Percentiles rank a stretch among this genome's conserved stretches.
These are phyloP conservation scores for Aurelia sp. DNA, from an alignment of 30 jellyfish, hydroid and myxozoan species.

Conservation along the genomic window DNA sequence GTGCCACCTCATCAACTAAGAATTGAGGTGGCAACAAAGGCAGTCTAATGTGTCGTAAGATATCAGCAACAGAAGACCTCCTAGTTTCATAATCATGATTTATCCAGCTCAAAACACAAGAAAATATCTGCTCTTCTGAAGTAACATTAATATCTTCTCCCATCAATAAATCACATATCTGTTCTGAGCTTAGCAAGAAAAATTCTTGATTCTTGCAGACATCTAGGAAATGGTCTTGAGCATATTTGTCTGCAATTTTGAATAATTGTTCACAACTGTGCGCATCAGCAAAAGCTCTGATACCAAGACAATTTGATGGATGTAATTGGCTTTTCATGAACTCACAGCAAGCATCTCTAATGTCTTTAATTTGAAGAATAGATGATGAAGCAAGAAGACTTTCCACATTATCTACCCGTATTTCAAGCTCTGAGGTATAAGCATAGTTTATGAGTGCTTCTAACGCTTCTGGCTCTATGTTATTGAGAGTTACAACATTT, in stretches of 20 bases:
- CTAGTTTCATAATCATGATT: slow-evolving; percentile 80
- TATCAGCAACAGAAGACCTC: slow-evolving; percentile 43
- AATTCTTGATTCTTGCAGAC: slow-evolving; percentile 90
- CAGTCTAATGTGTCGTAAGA: slow-evolving; percentile 66
- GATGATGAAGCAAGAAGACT: slow-evolving; percentile 93
- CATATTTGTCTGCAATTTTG: slow-evolving; percentile 75
- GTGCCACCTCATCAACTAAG: slow-evolving; percentile 84
- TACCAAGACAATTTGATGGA: slow-evolving; percentile 94
- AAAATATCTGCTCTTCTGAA: slow-evolving; percentile 76
- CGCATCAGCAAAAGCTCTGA: slow-evolving; percentile 97
- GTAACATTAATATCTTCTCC: slow-evolving; percentile 88
- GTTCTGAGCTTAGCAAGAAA: slow-evolving; percentile 80
- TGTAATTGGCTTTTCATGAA: slow-evolving; percentile 92
- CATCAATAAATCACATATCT: slow-evolving; percentile 64
- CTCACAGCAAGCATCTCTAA: slow-evolving; percentile 90
- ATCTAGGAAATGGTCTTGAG: slow-evolving; percentile 84
- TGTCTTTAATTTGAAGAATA: slow-evolving; percentile 81
- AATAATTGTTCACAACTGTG: slow-evolving; percentile 89
- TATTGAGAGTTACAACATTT: slow-evolving; percentile 83
- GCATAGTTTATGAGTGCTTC: slow-evolving; percentile 89
- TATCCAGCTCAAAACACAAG: slow-evolving; percentile 79
- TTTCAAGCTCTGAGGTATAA: slow-evolving; percentile 83
- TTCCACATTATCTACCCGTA: slow-evolving; percentile 92
- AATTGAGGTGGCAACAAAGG: slow-evolving; percentile 83
- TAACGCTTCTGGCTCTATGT: slow-evolving; percentile 93